phyloP scores from a whole-genome alignment of 2,888 invertebrate genomes.

The Ptychoptera contaminata region DNA sequence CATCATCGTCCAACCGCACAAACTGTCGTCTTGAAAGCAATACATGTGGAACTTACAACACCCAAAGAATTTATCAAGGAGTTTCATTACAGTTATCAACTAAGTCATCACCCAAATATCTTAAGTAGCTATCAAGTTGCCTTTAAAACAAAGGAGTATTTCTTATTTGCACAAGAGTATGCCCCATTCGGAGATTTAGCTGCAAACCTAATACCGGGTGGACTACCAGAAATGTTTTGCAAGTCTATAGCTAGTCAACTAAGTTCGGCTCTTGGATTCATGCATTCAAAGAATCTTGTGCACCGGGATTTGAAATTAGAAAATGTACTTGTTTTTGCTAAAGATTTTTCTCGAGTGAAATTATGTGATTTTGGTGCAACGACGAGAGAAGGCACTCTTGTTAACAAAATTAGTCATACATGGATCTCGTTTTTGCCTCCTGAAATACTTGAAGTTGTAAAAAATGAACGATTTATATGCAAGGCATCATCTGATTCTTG shows the following conservation, averaged over 20 bases:
- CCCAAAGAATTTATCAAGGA: slow-evolving; percentile 54
- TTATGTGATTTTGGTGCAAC: slow-evolving; percentile 62
- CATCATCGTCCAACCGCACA: slow-evolving; percentile 40
- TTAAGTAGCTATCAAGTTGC: slow-evolving; percentile 61
- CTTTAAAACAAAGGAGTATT: slow-evolving; percentile 31
- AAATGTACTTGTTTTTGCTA: slow-evolving; percentile 56
- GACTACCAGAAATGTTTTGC: slow-evolving; percentile 40
- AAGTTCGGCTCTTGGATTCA: slow-evolving; percentile 58
- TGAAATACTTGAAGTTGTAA: slow-evolving; percentile 41
- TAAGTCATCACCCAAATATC: slow-evolving; percentile 62
- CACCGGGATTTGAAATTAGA: slow-evolving; percentile 59
- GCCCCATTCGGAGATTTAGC: slow-evolving; percentile 56
- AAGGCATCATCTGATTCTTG: slow-evolving; percentile 53
- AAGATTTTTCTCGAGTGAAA: slow-evolving; percentile 49
- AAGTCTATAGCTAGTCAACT: slow-evolving; percentile 52
- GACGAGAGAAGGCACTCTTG: slow-evolving; percentile 39
- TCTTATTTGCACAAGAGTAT: slow-evolving; percentile 54
- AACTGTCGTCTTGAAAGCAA: slow-evolving; percentile 51
- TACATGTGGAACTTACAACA: slow-evolving; percentile 40
- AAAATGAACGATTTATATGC: slow-evolving; percentile 48
- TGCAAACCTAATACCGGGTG: slow-evolving; percentile 43
- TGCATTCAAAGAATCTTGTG: slow-evolving; percentile 60
- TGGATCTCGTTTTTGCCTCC: slow-evolving; percentile 44
- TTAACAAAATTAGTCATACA: slow-evolving; percentile 38
- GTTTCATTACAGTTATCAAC: slow-evolving; percentile 60